Conservation (phyloP, 2,113 vertebrate genomes). For the Ochotona curzoniae region DNA sequence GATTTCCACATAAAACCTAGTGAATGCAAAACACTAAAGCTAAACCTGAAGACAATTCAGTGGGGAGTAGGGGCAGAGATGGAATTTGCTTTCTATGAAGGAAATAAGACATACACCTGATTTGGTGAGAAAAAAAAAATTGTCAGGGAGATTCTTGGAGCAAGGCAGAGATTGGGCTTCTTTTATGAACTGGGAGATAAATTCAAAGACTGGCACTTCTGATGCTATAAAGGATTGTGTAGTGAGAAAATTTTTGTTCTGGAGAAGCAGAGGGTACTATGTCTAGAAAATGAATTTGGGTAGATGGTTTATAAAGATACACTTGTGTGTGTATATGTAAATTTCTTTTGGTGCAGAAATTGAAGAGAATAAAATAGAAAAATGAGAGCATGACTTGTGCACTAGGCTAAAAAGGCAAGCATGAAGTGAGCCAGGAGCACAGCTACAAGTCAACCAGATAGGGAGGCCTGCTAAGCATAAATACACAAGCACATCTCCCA, state of each 20-base stretch:
- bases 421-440: neutral
- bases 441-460: neutral
- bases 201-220: neutral
- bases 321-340: constrained; percentile 47
- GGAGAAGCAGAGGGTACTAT: neutral
- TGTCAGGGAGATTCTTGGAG: neutral
- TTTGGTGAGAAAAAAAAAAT: neutral
- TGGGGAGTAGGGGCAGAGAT: neutral
- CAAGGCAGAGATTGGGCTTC: neutral
- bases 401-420: neutral
- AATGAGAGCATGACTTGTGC: neutral
- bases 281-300: neutral
- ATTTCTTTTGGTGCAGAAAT: constrained; percentile 48
- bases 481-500: neutral
- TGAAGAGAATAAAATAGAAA: neutral
- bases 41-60: neutral
- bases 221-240: neutral
- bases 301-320: constrained; percentile 23
- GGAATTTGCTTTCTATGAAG: neutral
- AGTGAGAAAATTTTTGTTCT: neutral
- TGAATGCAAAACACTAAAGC: neutral
- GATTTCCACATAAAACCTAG: neutral
- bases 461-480: neutral
- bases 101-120: neutral
- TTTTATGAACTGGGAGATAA: constrained; percentile 13